A percentile compares a stretch with the other conserved stretches of the same genome.
phyloP scores from a whole-genome alignment of 1,140 invertebrate genomes.

The Conus ventricosus region DNA sequence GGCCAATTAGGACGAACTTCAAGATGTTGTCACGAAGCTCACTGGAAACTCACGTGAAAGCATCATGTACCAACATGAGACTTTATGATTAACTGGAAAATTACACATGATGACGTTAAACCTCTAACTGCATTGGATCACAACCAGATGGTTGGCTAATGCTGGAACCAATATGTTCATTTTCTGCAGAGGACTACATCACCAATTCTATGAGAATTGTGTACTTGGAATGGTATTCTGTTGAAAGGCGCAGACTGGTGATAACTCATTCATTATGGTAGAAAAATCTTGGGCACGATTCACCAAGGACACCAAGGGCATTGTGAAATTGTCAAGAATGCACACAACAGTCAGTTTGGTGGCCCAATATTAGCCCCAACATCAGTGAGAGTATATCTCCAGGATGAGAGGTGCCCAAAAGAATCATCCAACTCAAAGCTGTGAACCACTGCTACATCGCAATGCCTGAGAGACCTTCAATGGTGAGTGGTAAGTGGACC shows the following conservation, averaged over 20 bases:
- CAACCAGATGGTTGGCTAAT: conserved; percentile 3
- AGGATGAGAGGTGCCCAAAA: conserved; percentile 26
- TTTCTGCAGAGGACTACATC: neutral
- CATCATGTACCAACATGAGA: neutral
- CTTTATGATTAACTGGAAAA: neutral
- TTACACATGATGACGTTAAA: neutral
- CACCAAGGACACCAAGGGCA: conserved; percentile 69
- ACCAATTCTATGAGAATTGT: neutral
- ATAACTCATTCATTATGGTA: conserved; percentile 57
- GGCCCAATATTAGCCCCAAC: conserved; percentile 50
- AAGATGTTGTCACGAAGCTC: neutral
- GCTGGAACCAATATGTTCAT: neutral
- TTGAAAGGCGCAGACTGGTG: conserved; percentile 47
- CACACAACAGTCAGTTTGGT: conserved; percentile 45
- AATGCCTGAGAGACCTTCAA: conserved; percentile 38
- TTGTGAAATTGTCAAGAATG: conserved; percentile 47
- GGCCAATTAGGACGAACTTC: neutral
- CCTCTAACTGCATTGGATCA: neutral
- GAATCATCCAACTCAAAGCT: conserved; percentile 25
- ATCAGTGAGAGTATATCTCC: conserved; percentile 43
- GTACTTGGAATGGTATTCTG: neutral
- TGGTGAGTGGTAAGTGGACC: conserved; percentile 41
- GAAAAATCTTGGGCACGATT: conserved; percentile 60
- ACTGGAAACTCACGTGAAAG: neutral
- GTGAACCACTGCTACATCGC: conserved; percentile 30